Evolutionary conservation across 2,113 vertebrate genomes (phyloP).

Genomic region (Plectropomus leopardus): DNA sequence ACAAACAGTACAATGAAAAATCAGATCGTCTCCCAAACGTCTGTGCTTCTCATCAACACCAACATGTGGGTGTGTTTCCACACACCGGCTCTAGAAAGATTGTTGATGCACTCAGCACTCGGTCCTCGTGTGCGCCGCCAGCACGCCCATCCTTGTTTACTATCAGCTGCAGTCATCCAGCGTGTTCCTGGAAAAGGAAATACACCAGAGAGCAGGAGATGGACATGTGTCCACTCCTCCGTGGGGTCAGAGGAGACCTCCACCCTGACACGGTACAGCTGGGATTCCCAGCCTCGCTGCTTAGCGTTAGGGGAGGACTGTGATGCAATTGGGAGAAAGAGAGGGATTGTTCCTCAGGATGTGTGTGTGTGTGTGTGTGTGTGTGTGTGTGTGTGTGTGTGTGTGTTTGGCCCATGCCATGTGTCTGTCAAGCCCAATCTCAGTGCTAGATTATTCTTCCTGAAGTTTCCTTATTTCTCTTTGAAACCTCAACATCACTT

Average conservation of each 20-base stretch:
- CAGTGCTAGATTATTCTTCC: slow-evolving; percentile 5
- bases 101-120: not conserved
- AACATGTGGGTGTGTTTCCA: slow-evolving; percentile 52
- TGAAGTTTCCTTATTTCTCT: slow-evolving; percentile 15
- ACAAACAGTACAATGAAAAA: slow-evolving; percentile 57
- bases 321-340: slow-evolving; percentile 57
- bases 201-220: slow-evolving; percentile 36
- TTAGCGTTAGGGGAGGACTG: slow-evolving; percentile 28
- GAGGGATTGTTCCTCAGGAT: slow-evolving; percentile 65
- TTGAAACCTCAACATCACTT: too few species aligned
- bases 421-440: slow-evolving; percentile 21
- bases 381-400: slow-evolving; percentile 8
- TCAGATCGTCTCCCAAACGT: slow-evolving; percentile 29
- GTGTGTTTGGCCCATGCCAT: slow-evolving; percentile 33
- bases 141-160: slow-evolving; percentile 56
- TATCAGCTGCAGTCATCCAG: slow-evolving; percentile 11
- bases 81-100: slow-evolving; percentile 39
- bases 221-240: slow-evolving; percentile 63
- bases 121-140: slow-evolving; percentile 4
- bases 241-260: slow-evolving; percentile 51
- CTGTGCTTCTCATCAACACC: slow-evolving; percentile 57
- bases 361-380: slow-evolving; percentile 23
- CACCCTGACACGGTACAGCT: slow-evolving; percentile 62
- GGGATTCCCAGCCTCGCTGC: slow-evolving; percentile 53
- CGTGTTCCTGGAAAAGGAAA: slow-evolving; percentile 65